A percentile compares a stretch with the other conserved stretches of the same genome.
These are phyloP conservation scores for Acanthoscelides obtectus DNA, from an alignment of 2,888 invertebrate species.

Conservation along the genomic window DNA sequence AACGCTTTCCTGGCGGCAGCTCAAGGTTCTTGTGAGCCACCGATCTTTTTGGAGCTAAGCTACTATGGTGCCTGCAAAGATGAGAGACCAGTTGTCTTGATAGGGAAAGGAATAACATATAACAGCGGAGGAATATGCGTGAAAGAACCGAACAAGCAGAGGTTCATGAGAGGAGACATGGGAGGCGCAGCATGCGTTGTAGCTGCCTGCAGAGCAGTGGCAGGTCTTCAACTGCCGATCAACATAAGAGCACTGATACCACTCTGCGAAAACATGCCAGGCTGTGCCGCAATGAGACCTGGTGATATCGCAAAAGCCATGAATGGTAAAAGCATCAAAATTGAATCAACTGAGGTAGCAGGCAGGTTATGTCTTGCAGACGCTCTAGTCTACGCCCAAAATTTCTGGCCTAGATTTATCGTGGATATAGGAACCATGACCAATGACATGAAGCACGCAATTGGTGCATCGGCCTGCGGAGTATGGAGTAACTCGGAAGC, in stretches of 20 bases:
- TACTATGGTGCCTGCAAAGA: conserved; percentile 61
- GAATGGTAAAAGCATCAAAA: conserved; percentile 70
- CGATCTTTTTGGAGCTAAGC: conserved; percentile 71
- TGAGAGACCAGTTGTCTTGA: conserved; percentile 64
- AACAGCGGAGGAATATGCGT: conserved; percentile 72
- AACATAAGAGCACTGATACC: conserved; percentile 73
- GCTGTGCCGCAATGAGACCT: conserved; percentile 69
- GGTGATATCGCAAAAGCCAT: conserved; percentile 54
- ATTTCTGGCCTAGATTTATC: conserved; percentile 66
- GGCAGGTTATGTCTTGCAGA: conserved; percentile 79
- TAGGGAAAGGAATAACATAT: conserved; percentile 54
- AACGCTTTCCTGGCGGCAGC: conserved; percentile 72
- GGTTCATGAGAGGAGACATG: conserved; percentile 78
- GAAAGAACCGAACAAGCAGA: conserved; percentile 59
- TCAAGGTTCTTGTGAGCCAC: conserved; percentile 72
- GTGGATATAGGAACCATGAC: conserved; percentile 79
- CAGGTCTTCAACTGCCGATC: conserved; percentile 51
- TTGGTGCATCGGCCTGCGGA: conserved; percentile 65
- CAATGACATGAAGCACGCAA: conserved; percentile 45
- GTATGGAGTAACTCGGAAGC: conserved; percentile 69
- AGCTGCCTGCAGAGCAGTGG: conserved; percentile 61
- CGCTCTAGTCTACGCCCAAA: conserved; percentile 72
- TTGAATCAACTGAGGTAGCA: conserved; percentile 73
- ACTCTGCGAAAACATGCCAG: conserved; percentile 75
- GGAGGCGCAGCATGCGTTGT: conserved; percentile 78